phyloP scores from a whole-genome alignment of 2,888 invertebrate genomes.

The Biston betularia region DNA sequence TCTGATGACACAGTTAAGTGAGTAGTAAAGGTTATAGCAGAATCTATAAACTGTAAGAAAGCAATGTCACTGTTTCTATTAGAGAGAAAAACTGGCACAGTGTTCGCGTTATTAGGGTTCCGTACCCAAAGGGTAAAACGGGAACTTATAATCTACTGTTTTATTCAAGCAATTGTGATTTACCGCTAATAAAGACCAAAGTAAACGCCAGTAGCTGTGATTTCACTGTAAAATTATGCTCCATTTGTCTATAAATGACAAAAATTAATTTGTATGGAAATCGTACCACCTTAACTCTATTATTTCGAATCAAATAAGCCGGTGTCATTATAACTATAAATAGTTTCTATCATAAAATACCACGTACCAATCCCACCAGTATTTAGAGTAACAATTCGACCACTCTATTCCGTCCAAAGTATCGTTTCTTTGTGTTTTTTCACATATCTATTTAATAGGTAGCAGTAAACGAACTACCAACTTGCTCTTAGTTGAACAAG shows the following conservation, averaged over 20 bases:
- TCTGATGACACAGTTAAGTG: slow-evolving; percentile 19
- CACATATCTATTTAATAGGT: slow-evolving; percentile 44
- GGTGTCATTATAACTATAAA: background rate
- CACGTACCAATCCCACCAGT: slow-evolving; percentile 17
- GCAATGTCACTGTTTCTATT: no score
- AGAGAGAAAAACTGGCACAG: background rate
- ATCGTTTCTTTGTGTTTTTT: slow-evolving; percentile 40
- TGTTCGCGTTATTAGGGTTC: no score
- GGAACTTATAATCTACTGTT: background rate
- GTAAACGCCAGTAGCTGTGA: no score
- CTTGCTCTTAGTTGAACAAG: background rate
- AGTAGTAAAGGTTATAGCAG: background rate
- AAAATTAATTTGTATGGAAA: no score
- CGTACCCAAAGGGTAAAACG: no score
- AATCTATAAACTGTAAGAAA: background rate
- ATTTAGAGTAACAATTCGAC: slow-evolving; percentile 39
- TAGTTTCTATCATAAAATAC: slow-evolving; percentile 33
- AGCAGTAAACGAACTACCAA: slow-evolving; percentile 32
- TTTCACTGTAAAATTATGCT: no score
- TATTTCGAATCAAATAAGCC: background rate
- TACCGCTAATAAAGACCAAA: no score
- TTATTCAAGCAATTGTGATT: no score
- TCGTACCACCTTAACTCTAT: background rate
- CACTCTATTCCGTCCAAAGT: slow-evolving; percentile 19
- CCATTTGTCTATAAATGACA: no score